Percentiles rank a stretch among this genome's conserved stretches.
phyloP scores from a whole-genome alignment of 2,888 invertebrate genomes.

The Sycophila texana region DNA sequence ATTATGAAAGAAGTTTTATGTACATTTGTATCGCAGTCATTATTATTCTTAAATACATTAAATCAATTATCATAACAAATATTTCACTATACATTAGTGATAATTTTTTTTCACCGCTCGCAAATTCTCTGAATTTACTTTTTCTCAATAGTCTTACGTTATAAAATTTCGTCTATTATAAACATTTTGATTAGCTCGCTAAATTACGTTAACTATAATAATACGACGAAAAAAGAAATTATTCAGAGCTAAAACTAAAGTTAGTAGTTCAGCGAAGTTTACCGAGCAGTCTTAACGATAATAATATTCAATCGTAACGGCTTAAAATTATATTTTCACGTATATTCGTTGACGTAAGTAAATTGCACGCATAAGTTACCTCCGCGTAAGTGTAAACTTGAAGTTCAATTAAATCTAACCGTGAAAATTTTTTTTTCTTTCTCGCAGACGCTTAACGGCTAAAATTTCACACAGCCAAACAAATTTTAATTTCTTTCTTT shows the following conservation, averaged over 20 bases:
- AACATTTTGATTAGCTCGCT: constrained; percentile 43
- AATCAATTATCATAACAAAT: constrained; percentile 64
- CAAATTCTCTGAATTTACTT: constrained; percentile 11
- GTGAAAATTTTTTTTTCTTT: constrained; percentile 5
- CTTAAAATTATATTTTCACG: background rate
- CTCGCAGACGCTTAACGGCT: background rate
- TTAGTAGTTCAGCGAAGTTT: background rate
- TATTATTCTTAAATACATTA: constrained; percentile 60
- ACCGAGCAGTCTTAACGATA: constrained; percentile 9
- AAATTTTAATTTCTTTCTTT: background rate
- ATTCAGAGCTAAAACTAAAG: background rate
- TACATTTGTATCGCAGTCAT: constrained; percentile 62
- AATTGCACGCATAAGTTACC: background rate
- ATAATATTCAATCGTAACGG: background rate
- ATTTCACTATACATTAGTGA: constrained; percentile 54
- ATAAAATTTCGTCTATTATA: constrained; percentile 27
- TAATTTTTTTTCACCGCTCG: background rate
- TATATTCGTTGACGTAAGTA: background rate
- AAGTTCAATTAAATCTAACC: constrained; percentile 21
- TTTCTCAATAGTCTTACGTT: constrained; percentile 2
- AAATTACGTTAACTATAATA: constrained; percentile 10
- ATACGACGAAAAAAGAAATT: background rate
- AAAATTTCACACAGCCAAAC: constrained; percentile 14
- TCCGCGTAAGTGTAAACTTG: background rate
- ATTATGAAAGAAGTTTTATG: constrained; percentile 69